Evolutionary conservation across 2,113 vertebrate genomes (phyloP).

Genomic region (Anthoscopus minutus): DNA sequence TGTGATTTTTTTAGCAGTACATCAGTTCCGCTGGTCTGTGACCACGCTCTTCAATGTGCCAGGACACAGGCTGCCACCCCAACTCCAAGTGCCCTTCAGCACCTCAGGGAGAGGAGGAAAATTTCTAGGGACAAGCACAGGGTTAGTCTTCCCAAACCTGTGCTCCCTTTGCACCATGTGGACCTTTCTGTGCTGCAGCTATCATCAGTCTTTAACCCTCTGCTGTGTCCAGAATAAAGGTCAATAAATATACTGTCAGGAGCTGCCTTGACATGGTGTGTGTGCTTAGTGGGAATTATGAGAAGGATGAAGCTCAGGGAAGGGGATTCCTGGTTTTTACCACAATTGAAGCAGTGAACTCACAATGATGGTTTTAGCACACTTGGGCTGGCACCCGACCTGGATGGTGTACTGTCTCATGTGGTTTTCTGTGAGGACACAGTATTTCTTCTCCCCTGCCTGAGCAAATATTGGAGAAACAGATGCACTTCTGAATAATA

Average conservation of each 20-base stretch:
- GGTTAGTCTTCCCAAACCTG: background rate
- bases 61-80: background rate
- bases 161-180: background rate
- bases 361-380: slow-evolving; percentile 72
- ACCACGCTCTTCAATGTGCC: background rate
- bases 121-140: background rate
- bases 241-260: background rate
- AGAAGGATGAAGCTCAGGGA: background rate
- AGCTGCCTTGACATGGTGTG: rapidly evolving
- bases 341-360: background rate
- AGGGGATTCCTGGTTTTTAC: background rate
- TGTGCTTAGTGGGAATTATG: background rate
- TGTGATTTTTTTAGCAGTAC: background rate
- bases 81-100: background rate
- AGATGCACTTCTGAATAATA: background rate
- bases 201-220: background rate
- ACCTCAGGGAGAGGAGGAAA: background rate
- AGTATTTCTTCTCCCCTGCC: slow-evolving; percentile 60
- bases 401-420: slow-evolving; percentile 40
- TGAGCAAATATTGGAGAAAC: slow-evolving; percentile 32
- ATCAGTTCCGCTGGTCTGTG: background rate
- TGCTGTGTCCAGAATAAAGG: background rate
- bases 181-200: background rate
- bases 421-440: slow-evolving; percentile 60
- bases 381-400: slow-evolving; percentile 76